Conservation (phyloP, 1,140 invertebrate species). For the Druon quercuslanigerum region DNA sequence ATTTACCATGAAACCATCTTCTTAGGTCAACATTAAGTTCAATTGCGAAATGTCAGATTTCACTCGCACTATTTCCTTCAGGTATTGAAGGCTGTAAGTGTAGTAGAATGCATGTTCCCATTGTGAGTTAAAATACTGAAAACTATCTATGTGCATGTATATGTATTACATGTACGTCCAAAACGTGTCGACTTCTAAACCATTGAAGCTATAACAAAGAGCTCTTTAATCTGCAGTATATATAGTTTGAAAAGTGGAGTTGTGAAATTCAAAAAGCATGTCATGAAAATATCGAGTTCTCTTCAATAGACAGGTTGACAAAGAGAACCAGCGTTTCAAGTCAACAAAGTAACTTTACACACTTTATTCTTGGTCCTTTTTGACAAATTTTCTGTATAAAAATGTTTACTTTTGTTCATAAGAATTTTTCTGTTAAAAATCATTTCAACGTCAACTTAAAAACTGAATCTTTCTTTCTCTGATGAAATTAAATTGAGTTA, state of each 20-base stretch:
- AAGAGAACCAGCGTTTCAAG: slow-evolving; percentile 4
- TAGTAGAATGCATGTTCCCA: neutral
- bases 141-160: neutral
- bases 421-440: no score
- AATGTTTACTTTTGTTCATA: neutral
- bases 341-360: slow-evolving; percentile 12
- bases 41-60: slow-evolving; percentile 33
- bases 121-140: slow-evolving; percentile 16
- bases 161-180: neutral
- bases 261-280: neutral
- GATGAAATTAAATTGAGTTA: no score
- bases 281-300: slow-evolving; percentile 2
- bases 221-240: slow-evolving; percentile 17
- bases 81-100: slow-evolving; percentile 29
- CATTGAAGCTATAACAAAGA: slow-evolving; percentile 21
- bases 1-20: neutral
- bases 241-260: slow-evolving; percentile 6
- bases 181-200: slow-evolving; percentile 11
- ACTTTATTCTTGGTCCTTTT: neutral
- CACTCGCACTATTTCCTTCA: slow-evolving; percentile 37
- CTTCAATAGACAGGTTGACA: neutral
- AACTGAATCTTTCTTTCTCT: no score
- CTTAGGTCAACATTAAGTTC: slow-evolving; percentile 41
- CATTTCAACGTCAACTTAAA: no score
- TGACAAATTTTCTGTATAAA: neutral